Percentiles rank a stretch among this genome's conserved stretches.
These are phyloP conservation scores for Podiceps cristatus DNA, from an alignment of 2,113 vertebrate species.

Conservation along the genomic window DNA sequence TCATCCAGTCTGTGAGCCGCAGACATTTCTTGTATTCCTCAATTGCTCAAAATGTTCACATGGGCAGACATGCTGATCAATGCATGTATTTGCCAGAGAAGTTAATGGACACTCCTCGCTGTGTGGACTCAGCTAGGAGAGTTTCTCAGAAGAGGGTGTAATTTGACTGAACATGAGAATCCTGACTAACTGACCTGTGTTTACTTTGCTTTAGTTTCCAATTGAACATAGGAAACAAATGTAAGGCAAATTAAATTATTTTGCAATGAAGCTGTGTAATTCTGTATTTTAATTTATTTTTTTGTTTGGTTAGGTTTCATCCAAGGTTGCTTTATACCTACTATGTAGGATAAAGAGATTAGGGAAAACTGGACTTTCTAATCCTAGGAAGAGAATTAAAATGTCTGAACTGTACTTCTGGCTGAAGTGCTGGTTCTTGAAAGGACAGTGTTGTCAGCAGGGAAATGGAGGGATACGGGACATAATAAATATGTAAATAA, in stretches of 20 bases:
- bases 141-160: not conserved
- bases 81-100: not conserved
- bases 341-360: not conserved
- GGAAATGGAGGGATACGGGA: not conserved
- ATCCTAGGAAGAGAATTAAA: not conserved
- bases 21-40: not conserved
- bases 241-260: not conserved
- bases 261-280: not conserved
- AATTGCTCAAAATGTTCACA: rapidly evolving
- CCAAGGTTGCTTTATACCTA: not conserved
- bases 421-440: rapidly evolving
- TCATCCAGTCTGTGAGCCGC: not conserved
- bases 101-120: not conserved
- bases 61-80: not conserved
- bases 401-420: not conserved
- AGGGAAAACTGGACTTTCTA: not conserved
- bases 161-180: not conserved
- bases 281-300: not conserved
- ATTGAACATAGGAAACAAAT: rapidly evolving
- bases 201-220: not conserved
- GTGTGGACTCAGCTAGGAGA: not conserved
- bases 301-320: not conserved
- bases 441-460: not conserved
- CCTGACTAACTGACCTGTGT: not conserved
- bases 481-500: not conserved